Conservation (phyloP, 1,140 invertebrate genomes). For the Magallana angulata region DNA sequence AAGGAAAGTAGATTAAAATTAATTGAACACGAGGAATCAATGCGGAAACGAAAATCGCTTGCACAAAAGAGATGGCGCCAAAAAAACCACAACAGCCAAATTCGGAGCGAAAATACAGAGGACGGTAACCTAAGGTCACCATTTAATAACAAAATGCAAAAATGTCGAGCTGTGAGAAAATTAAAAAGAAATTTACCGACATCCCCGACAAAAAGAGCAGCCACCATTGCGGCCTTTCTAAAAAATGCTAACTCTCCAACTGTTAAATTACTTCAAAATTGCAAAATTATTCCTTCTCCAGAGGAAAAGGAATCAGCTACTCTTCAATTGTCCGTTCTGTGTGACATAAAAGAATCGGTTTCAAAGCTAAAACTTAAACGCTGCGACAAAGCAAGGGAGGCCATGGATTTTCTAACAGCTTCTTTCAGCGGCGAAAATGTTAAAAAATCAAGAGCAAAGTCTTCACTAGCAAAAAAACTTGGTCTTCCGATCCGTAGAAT, state of each 20-base stretch:
- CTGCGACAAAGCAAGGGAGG: not conserved
- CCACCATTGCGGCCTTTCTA: not conserved
- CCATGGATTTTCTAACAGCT: conserved; percentile 33
- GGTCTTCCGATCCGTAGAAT: conserved; percentile 15
- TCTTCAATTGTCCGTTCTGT: not conserved
- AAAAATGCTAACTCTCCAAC: not conserved
- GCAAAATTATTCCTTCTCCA: not conserved
- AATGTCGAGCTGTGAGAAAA: not conserved
- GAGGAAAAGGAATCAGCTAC: not conserved
- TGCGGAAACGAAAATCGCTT: not conserved
- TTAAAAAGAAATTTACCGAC: not conserved
- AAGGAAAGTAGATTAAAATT: not conserved
- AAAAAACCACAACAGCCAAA: not conserved
- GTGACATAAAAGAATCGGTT: conserved; percentile 16
- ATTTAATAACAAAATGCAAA: conserved; percentile 6
- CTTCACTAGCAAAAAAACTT: conserved; percentile 25
- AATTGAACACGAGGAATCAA: not conserved
- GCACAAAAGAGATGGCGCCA: not conserved
- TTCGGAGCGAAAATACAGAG: not conserved
- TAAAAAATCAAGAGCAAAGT: not conserved
- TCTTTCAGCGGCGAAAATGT: conserved; percentile 28
- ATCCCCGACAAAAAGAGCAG: conserved; percentile 7
- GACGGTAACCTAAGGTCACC: not conserved
- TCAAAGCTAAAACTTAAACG: conserved; percentile 24
- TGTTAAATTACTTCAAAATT: not conserved